phyloP scores from a whole-genome alignment of 1,140 invertebrate genomes.

The Lordiphosa stackelbergi region DNA sequence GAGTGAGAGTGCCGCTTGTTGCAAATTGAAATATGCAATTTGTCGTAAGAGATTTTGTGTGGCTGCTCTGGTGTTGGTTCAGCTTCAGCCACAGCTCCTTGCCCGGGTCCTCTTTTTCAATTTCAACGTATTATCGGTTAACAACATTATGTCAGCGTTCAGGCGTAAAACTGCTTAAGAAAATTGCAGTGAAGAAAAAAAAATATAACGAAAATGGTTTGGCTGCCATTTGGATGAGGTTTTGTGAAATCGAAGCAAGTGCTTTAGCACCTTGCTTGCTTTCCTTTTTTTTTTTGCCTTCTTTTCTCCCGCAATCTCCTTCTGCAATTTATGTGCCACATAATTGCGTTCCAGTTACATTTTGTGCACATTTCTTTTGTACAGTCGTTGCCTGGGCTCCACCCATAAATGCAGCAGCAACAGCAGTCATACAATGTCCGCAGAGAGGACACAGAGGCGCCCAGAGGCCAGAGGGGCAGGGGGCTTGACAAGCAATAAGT shows the following conservation, averaged over 20 bases:
- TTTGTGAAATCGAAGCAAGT: conserved; percentile 53
- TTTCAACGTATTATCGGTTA: conserved; percentile 76
- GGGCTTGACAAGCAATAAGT: too few species aligned
- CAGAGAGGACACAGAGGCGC: background rate
- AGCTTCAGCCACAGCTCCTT: conserved; percentile 1
- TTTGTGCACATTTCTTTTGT: conserved; percentile 59
- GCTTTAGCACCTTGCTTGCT: conserved; percentile 48
- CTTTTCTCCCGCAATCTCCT: conserved; percentile 11
- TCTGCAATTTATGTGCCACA: conserved; percentile 53
- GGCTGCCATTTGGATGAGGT: conserved; percentile 31
- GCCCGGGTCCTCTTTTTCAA: conserved; percentile 49
- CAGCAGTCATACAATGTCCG: conserved; percentile 34
- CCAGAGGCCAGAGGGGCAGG: background rate
- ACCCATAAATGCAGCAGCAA: conserved; percentile 8
- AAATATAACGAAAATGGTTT: conserved; percentile 27
- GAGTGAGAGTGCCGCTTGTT: conserved; percentile 42
- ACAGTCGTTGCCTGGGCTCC: conserved; percentile 27
- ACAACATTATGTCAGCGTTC: conserved; percentile 75
- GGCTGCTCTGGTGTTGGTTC: conserved; percentile 43
- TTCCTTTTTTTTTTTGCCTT: conserved; percentile 5
- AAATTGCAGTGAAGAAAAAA: conserved; percentile 46
- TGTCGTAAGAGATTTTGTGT: conserved; percentile 70
- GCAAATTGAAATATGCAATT: conserved; percentile 75
- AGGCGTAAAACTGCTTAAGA: conserved; percentile 76
- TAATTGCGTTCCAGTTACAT: conserved; percentile 72